Evolutionary conservation across 2,888 invertebrate genomes (phyloP).

Genomic region (Drosophila neonasuta): DNA sequence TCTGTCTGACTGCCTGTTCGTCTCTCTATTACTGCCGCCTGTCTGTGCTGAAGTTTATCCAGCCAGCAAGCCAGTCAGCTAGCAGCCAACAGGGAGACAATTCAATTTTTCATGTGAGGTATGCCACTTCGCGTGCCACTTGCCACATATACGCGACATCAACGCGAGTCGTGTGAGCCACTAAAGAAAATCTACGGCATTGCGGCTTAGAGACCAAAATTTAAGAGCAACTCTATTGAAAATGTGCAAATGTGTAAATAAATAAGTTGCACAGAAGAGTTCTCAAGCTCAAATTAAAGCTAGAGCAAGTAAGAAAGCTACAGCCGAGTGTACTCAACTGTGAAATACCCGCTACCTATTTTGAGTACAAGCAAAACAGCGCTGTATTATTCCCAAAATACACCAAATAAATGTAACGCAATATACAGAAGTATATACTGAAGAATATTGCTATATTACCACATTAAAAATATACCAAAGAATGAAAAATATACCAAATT

Average conservation of each 20-base stretch:
- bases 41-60: slow-evolving; percentile 52
- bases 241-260: not conserved
- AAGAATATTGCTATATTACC: too few species aligned
- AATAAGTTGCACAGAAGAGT: too few species aligned
- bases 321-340: too few species aligned
- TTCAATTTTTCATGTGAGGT: slow-evolving; percentile 65
- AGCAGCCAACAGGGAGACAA: slow-evolving; percentile 50
- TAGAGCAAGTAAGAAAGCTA: too few species aligned
- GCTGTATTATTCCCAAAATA: too few species aligned
- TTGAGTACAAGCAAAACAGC: too few species aligned
- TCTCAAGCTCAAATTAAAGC: too few species aligned
- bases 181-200: slow-evolving; percentile 8
- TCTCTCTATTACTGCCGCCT: slow-evolving; percentile 36
- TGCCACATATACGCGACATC: slow-evolving; percentile 21
- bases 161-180: not conserved
- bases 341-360: too few species aligned
- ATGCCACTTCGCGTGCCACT: slow-evolving; percentile 59
- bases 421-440: too few species aligned
- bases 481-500: too few species aligned
- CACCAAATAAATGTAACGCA: too few species aligned
- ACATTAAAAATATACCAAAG: too few species aligned
- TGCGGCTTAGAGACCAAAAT: slow-evolving; percentile 2
- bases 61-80: slow-evolving; percentile 12
- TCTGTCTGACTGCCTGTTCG: slow-evolving; percentile 25
- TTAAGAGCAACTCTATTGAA: slow-evolving; percentile 2